A percentile compares a stretch with the other conserved stretches of the same genome.
phyloP scores from a whole-genome alignment of 2,113 vertebrate species.

The Tretioscincus oriximinensis region DNA sequence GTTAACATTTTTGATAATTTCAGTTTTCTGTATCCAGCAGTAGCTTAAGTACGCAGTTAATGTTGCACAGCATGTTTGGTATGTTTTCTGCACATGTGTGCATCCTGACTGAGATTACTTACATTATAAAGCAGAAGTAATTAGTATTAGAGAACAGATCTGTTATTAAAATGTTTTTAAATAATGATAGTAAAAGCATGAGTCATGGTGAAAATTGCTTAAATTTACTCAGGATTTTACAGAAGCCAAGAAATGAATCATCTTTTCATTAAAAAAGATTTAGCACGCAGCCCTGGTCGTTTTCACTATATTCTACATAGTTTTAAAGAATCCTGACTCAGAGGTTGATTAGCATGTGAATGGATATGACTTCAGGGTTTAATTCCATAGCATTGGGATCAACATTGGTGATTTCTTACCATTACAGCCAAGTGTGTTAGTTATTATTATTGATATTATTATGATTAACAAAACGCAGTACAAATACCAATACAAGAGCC shows the following conservation, averaged over 20 bases:
- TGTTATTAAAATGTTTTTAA: slow-evolving; percentile 30
- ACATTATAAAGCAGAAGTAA: slow-evolving; percentile 16
- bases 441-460: too few species aligned
- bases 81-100: too few species aligned
- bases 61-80: background rate
- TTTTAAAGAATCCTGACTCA: too few species aligned
- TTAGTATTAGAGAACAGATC: slow-evolving; percentile 21
- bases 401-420: too few species aligned
- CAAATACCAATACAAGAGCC: too few species aligned
- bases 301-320: slow-evolving; percentile 41
- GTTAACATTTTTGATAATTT: background rate
- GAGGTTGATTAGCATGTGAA: too few species aligned
- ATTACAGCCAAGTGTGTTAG: too few species aligned
- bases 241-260: slow-evolving; percentile 61
- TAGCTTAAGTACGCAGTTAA: background rate
- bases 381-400: too few species aligned
- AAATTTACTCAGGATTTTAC: slow-evolving; percentile 55
- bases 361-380: too few species aligned
- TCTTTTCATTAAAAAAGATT: slow-evolving; percentile 44
- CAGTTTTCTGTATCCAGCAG: background rate
- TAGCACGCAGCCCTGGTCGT: slow-evolving; percentile 28
- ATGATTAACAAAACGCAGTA: too few species aligned
- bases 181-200: slow-evolving; percentile 26
- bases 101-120: background rate
- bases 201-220: slow-evolving; percentile 59